phyloP scores from a whole-genome alignment of 2,113 vertebrate genomes.

The Trachemys scripta region DNA sequence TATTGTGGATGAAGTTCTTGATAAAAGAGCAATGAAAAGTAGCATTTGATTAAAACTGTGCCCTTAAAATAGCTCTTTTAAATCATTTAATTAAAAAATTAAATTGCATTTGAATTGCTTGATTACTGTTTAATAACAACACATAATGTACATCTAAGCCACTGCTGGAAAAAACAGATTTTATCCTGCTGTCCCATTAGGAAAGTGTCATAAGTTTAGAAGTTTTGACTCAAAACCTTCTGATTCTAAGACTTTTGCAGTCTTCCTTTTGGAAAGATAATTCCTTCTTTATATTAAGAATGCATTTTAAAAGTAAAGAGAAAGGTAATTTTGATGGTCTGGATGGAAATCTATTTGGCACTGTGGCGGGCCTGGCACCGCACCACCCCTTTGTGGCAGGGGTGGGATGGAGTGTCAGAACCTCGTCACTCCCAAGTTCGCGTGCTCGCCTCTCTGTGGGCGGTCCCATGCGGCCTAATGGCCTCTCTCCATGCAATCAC shows the following conservation, averaged over 20 bases:
- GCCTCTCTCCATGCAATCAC: too few species aligned
- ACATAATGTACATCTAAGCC: constrained; percentile 20
- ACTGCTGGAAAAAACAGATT: background rate
- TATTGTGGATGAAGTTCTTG: constrained; percentile 20
- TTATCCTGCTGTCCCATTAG: background rate
- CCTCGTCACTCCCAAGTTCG: too few species aligned
- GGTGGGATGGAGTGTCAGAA: too few species aligned
- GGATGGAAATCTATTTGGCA: background rate
- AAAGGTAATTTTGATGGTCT: background rate
- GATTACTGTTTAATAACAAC: constrained; percentile 44
- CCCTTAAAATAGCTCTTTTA: background rate
- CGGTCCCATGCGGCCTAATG: too few species aligned
- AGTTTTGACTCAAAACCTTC: background rate
- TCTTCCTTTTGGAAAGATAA: background rate
- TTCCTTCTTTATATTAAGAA: background rate
- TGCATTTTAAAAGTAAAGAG: background rate
- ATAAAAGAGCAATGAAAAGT: constrained; percentile 56
- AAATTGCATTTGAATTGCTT: constrained; percentile 10
- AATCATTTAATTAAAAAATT: constrained; percentile 46
- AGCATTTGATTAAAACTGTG: constrained; percentile 12
- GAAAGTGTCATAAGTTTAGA: background rate
- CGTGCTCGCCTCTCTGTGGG: too few species aligned
- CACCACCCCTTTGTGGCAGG: too few species aligned
- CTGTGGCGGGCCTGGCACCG: too few species aligned
- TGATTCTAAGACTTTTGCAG: background rate